Base-by-base conservation (phyloP, 2,888 invertebrate species). In the Thalpophila matura region DNA sequence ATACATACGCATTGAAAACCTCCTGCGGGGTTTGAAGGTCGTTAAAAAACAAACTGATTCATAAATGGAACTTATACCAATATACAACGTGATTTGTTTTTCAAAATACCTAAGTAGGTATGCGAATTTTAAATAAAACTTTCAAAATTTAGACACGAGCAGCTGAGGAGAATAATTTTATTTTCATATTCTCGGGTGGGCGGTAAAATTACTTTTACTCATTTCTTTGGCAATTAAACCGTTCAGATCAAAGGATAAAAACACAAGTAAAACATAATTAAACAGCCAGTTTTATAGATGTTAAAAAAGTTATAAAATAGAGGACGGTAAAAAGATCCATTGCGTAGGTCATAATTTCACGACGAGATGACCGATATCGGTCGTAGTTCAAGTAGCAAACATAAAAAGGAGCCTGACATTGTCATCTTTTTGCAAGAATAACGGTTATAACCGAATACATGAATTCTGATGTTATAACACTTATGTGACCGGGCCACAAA, bases 381-480 rank as follows among this genome's bases (percentile, higher is more conserved):
- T 55, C 51, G 60, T 24, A 79, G 70, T 56, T 61, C 68, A 71
- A 71, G 20, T 43, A 43, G 12, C 35, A 42, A 65, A 38, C 49
- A 68, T 71, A 79, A 65, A 78, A 73, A 61, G 38, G 18, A 53
- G n/a, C 29, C 57, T 45, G 59, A 64, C 47, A 70, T 54, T 75
- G 64, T 76, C 70, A 76, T 62, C 42, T 24, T 76, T 74, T 60
- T 54, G 38, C 49, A 74, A 79, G 67, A 78, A 63, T 63, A 71
- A 79, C 63, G 71, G 71, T 68, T 71, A 70, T 76, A 65, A 67
- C 71, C 56, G 65, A 68, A 74, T 79, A 79, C 59, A 78, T 76
- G 76, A 79, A 78, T 79, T 57, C 63, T 74, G 67, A 78, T 78
- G 61, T 78, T 66, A 77, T 78, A 73, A 75, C 70, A 72, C 72